Conservation (phyloP, 2,797 vertebrate genomes). For the Paguma larvata region DNA sequence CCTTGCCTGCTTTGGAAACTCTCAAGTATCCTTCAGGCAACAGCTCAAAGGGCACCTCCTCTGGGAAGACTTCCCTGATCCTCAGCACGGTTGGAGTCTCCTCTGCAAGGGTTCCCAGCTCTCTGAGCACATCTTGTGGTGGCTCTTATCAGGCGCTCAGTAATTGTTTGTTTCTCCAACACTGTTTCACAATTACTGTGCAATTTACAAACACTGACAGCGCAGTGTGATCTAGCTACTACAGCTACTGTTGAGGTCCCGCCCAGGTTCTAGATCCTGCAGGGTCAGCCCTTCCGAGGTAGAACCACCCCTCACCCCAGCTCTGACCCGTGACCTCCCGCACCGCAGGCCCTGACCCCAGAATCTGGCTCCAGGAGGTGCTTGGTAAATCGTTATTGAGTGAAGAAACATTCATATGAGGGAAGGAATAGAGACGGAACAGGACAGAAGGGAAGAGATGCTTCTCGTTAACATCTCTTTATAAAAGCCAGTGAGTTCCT, state of each 20-base stretch:
- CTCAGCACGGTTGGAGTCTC: background rate
- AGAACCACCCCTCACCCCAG: background rate
- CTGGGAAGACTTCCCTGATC: background rate
- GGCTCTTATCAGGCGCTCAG: slow-evolving; percentile 64
- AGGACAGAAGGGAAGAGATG: slow-evolving; percentile 71
- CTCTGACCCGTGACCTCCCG: background rate
- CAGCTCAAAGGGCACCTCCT: background rate
- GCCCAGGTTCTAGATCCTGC: background rate
- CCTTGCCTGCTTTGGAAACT: background rate
- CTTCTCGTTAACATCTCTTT: slow-evolving; percentile 79
- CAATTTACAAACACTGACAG: slow-evolving; percentile 68
- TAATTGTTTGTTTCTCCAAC: slow-evolving; percentile 77
- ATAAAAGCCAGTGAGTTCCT: slow-evolving; percentile 80
- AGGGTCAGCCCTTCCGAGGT: background rate
- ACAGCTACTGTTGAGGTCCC: background rate
- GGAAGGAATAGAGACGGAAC: slow-evolving; percentile 9
- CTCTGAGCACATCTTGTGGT: slow-evolving; percentile 1
- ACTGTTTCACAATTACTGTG: slow-evolving; percentile 71
- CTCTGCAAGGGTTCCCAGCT: rapidly evolving
- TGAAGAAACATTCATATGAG: background rate
- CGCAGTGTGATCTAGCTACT: background rate
- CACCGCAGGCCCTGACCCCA: background rate
- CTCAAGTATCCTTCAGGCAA: background rate
- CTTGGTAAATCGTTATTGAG: background rate
- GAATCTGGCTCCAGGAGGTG: background rate